Conservation (phyloP, 2,888 invertebrate species). For the Ectemnius lituratus region DNA sequence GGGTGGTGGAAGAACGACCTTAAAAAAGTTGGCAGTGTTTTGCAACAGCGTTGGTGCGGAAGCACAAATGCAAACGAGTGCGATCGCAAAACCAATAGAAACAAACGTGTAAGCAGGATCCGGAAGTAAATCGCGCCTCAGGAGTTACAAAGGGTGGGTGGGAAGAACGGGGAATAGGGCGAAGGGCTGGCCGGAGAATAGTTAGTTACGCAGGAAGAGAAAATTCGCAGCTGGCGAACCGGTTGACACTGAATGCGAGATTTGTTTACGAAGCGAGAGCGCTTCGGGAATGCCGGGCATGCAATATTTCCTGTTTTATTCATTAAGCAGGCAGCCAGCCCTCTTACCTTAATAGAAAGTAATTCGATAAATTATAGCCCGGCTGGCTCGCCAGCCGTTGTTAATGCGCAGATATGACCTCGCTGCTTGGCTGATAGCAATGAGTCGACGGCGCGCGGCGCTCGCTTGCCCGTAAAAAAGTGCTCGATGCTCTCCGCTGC, state of each 20-base stretch:
- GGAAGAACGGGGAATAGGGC: not conserved
- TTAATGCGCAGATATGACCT: not conserved
- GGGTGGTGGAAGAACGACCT: too few species aligned
- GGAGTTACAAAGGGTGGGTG: not conserved
- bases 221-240: slow-evolving; percentile 24
- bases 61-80: slow-evolving; percentile 35
- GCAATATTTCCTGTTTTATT: slow-evolving; percentile 10
- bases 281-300: slow-evolving; percentile 22
- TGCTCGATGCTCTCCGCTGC: not conserved
- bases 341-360: slow-evolving; percentile 2
- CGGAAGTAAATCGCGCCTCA: slow-evolving; percentile 23
- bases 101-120: slow-evolving; percentile 19
- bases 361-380: slow-evolving; percentile 31
- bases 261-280: slow-evolving; percentile 38
- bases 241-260: slow-evolving; percentile 39
- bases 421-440: not conserved
- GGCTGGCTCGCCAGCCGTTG: not conserved
- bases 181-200: slow-evolving; percentile 7
- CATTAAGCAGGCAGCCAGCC: slow-evolving; percentile 10
- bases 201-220: slow-evolving; percentile 17
- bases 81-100: slow-evolving; percentile 34
- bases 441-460: not conserved
- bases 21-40: slow-evolving; percentile 15
- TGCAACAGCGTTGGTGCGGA: not conserved
- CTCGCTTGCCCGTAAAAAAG: slow-evolving; percentile 3